A percentile compares a stretch with the other conserved stretches of the same genome.
These are phyloP conservation scores for Stomatorhinus ivindoensis DNA, from an alignment of 2,113 vertebrate species.

Conservation along the genomic window DNA sequence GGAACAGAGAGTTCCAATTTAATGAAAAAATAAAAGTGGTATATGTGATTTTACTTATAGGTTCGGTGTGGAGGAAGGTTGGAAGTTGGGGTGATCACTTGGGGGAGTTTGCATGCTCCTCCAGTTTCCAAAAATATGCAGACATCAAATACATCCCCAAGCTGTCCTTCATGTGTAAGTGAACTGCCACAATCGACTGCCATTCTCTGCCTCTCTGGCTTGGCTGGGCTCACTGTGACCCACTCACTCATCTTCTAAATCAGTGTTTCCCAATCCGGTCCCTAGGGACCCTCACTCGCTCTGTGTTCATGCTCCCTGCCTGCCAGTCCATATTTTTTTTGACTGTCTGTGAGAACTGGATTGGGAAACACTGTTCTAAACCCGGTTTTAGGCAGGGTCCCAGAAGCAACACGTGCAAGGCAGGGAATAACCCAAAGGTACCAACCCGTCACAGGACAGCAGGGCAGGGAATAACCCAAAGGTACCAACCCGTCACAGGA, in stretches of 20 bases:
- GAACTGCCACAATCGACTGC: background rate
- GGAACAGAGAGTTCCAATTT: background rate
- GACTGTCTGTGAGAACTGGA: background rate
- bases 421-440: background rate
- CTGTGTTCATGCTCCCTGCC: background rate
- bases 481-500: background rate
- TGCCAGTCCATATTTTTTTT: background rate
- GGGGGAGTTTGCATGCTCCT: background rate
- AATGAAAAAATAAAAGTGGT: background rate
- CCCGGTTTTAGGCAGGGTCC: background rate
- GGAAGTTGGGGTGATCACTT: background rate
- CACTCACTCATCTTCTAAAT: background rate
- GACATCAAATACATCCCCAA: background rate
- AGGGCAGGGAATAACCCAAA: too few species aligned
- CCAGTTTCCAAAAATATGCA: background rate
- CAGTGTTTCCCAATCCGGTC: background rate
- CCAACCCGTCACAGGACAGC: background rate
- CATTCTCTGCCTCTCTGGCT: background rate
- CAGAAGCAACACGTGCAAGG: background rate
- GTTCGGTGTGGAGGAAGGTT: background rate
- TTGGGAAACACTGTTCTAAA: background rate
- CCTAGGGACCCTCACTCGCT: background rate
- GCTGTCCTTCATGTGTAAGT: background rate
- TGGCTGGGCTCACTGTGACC: background rate
- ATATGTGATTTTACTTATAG: background rate